These are phyloP conservation scores for Embidobia sp. DNA, from an alignment of 2,888 invertebrate species.

Conservation along the genomic window DNA sequence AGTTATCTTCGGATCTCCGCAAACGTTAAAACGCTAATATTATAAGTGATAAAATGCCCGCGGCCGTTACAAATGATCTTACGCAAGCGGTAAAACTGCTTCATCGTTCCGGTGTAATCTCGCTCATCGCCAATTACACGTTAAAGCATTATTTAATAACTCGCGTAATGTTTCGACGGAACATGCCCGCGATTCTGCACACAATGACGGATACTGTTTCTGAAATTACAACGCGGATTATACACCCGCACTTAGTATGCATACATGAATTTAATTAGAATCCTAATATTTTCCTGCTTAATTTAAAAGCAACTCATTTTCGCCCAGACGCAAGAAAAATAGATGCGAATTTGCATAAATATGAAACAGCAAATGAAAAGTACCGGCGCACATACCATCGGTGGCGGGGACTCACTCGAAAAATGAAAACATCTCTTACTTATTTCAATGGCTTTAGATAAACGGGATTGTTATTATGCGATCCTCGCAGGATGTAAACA, in stretches of 20 bases:
- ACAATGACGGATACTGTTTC: conserved; percentile 30
- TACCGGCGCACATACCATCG: conserved; percentile 2
- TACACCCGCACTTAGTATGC: conserved; percentile 9
- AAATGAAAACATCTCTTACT: conserved; percentile 50
- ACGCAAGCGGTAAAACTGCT: conserved; percentile 2
- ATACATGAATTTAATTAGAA: conserved; percentile 49
- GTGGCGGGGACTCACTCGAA: conserved; percentile 25
- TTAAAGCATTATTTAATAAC: conserved; percentile 31
- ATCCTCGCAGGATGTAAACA: conserved; percentile 44
- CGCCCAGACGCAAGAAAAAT: conserved; percentile 36
- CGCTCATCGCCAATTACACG: conserved; percentile 17
- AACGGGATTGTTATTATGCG: conserved; percentile 48
- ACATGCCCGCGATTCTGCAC: conserved; percentile 13
- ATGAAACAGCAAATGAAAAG: conserved; percentile 36
- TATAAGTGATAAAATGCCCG: conserved; percentile 11
- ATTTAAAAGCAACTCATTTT: conserved; percentile 42
- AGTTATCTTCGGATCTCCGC: not conserved
- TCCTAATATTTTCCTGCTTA: conserved; percentile 35
- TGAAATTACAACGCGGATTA: conserved; percentile 28
- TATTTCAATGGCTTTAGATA: conserved; percentile 50
- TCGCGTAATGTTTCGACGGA: not conserved
- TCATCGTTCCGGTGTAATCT: conserved; percentile 13
- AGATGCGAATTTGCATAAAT: conserved; percentile 50
- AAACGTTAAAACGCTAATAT: not conserved
- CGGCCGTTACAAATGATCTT: conserved; percentile 6